phyloP scores from a whole-genome alignment of 2,888 invertebrate genomes.

The Falcaria lacertinaria region DNA sequence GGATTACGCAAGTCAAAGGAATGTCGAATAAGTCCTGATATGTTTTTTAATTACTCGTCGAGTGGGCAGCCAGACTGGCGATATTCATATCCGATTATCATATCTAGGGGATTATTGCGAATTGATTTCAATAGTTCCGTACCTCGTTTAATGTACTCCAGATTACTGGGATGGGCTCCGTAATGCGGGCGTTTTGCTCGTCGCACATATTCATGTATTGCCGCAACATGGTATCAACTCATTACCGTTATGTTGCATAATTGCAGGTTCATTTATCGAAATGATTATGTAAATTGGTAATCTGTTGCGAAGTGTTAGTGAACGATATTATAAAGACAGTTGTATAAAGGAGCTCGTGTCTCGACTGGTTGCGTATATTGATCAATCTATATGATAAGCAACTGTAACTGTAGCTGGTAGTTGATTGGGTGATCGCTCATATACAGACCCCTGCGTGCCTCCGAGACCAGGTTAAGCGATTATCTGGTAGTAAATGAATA shows the following conservation, averaged over 20 bases:
- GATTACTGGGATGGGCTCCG: constrained; percentile 38
- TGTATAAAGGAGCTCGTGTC: no score
- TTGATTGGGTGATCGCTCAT: no score
- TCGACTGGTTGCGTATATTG: no score
- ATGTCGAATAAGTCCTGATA: constrained; percentile 40
- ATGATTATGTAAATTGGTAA: no score
- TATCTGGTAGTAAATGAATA: no score
- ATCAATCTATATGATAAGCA: no score
- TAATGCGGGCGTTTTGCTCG: constrained; percentile 17
- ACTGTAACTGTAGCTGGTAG: no score
- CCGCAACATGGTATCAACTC: constrained; percentile 5
- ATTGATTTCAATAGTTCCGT: constrained; percentile 46
- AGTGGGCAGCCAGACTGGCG: constrained; percentile 9
- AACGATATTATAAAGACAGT: no score
- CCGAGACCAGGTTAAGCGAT: no score
- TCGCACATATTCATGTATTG: constrained; percentile 24
- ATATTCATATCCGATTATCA: constrained; percentile 46
- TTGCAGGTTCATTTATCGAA: no score
- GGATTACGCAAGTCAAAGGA: constrained; percentile 42
- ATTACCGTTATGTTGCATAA: not conserved
- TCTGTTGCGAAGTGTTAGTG: no score
- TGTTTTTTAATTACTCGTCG: constrained; percentile 64
- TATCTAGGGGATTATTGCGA: constrained; percentile 43
- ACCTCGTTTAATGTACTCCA: constrained; percentile 40
- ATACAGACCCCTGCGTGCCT: no score